Conservation (phyloP, 2,113 vertebrate species). For the Ceyx cyanopectus region DNA sequence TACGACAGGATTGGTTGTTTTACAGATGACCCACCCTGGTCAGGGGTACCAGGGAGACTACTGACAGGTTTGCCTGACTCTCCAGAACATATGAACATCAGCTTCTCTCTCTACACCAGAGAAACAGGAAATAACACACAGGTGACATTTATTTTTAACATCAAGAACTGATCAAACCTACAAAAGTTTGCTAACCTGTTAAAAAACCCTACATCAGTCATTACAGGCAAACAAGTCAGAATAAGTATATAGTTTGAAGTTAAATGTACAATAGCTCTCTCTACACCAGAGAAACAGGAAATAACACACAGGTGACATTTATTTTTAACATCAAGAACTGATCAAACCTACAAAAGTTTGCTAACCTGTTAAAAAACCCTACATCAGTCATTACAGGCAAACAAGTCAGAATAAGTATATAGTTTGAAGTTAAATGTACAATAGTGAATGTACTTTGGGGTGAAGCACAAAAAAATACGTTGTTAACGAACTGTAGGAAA, state of each 20-base stretch:
- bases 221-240: background rate
- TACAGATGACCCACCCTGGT: conserved; percentile 79
- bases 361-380: background rate
- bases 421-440: background rate
- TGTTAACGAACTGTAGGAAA: background rate
- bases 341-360: background rate
- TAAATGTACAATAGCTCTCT: background rate
- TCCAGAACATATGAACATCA: conserved; percentile 77
- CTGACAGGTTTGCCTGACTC: conserved; percentile 75
- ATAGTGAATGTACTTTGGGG: background rate
- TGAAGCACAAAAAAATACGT: rapidly evolving
- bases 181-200: background rate
- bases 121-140: conserved; percentile 78
- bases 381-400: background rate
- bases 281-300: too few relatives aligned
- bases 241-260: background rate
- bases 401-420: background rate
- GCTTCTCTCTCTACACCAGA: conserved; percentile 83
- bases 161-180: background rate
- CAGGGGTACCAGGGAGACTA: conserved; percentile 77
- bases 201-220: background rate
- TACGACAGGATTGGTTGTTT: conserved; percentile 83
- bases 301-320: conserved; percentile 78
- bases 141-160: conserved; percentile 65
- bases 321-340: background rate